phyloP scores from a whole-genome alignment of 2,797 vertebrate genomes.

The Emys orbicularis region DNA sequence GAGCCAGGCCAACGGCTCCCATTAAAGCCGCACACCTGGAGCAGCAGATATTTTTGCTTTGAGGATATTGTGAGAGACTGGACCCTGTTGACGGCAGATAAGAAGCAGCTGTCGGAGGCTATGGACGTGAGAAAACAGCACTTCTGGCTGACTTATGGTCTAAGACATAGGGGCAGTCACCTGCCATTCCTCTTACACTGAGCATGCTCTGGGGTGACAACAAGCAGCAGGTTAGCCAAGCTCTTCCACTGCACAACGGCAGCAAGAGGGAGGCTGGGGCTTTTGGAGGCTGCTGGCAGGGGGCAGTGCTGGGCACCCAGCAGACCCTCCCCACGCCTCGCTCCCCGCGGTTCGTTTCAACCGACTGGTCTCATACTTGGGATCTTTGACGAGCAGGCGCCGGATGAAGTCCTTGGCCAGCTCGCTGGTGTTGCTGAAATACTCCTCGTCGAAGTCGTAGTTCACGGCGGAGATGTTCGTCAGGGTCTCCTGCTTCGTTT shows the following conservation, averaged over 20 bases:
- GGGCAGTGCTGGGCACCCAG: accelerated
- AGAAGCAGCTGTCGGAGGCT: neutral
- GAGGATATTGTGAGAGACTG: neutral
- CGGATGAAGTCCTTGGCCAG: constrained; percentile 98
- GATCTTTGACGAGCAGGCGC: constrained; percentile 95
- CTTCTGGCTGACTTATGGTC: neutral
- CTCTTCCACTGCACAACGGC: too few species aligned
- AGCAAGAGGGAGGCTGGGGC: too few species aligned
- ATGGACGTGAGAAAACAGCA: neutral
- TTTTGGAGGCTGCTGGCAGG: neutral
- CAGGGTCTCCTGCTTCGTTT: constrained; percentile 97
- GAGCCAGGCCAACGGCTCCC: neutral
- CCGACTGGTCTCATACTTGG: constrained; percentile 85
- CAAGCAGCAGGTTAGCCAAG: too few species aligned
- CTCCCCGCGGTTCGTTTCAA: neutral
- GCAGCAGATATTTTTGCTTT: accelerated
- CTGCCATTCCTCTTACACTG: too few species aligned
- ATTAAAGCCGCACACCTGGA: accelerated
- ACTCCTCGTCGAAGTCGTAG: constrained; percentile 97
- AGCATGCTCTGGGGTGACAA: too few species aligned
- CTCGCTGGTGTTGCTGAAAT: constrained; percentile 97
- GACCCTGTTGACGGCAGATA: neutral
- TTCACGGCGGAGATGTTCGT: constrained; percentile 97
- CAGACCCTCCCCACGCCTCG: neutral
- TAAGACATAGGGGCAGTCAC: neutral